Evolutionary conservation across 2,888 invertebrate species (phyloP), one percentile per base, ranked within the genome.

Genomic region (Miltochrista miniata): DNA sequence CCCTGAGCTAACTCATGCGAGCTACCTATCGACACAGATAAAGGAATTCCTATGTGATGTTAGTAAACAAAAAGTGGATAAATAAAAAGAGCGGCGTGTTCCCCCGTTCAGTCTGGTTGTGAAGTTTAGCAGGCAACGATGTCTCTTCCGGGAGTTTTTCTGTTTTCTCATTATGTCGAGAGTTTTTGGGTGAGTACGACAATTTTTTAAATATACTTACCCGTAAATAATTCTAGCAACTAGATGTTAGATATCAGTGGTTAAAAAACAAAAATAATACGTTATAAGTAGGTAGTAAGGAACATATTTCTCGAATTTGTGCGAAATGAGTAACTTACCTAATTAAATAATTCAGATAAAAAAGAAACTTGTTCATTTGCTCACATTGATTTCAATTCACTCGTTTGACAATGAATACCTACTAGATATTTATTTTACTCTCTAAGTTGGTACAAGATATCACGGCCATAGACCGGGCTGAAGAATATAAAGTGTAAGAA

Each of bases 31-130:
- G 70, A 72, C 63, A 73, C 61, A 74, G 74, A 79, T 79, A 77
- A 80, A 83, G 70, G 71, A 77, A 79, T 79, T 77, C 74, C 68
- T 78, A 77, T 86, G 87, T 86, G 79, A 87, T 89, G 90, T 88
- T 90, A 84, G 84, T 87, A 89, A 89, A 90, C 84, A 90, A 84
- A 83, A 85, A 86, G 83, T 87, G 86, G 79, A 79, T 82, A 85
- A 79, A 87, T 87, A 87, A 85, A 85, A 86, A 85, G 52, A 68
- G 72, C 74, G 61, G 66, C 71, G 82, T 79, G 76, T 64, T 68
- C 72, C 67, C 71, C 61, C 74, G 74, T 74, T 76, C 84, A 88
- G 83, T 87, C 78, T 74, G 62, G 64, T 72, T 68, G 83, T 86
- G 84, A 81, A 77, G 70, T 71, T 73, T 71, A 76, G 68, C 79